Conservation (phyloP, 2,888 invertebrate genomes). For the Mechanitis mazaeus region DNA sequence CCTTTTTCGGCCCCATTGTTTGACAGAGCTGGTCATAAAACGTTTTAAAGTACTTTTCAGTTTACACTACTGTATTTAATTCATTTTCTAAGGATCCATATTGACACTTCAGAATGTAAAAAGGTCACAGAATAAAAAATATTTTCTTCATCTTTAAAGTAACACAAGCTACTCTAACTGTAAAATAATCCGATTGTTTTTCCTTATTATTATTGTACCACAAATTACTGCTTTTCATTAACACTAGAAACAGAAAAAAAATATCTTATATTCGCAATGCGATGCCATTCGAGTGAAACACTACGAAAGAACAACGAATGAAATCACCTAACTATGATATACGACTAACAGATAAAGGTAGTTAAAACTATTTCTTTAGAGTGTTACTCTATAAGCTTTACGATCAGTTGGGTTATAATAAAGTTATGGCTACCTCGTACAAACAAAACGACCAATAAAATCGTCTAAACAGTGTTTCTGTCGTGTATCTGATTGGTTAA, state of each 20-base stretch:
- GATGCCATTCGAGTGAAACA: conserved; percentile 53
- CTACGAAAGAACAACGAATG: conserved; percentile 57
- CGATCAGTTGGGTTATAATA: conserved; percentile 38
- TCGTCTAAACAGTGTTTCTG: conserved; percentile 31
- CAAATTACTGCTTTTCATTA: conserved; percentile 28
- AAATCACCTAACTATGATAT: conserved; percentile 48
- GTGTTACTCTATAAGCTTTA: conserved; percentile 34
- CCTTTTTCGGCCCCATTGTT: conserved; percentile 70
- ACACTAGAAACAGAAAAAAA: conserved; percentile 33
- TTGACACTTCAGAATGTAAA: conserved; percentile 55
- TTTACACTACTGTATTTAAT: conserved; percentile 41
- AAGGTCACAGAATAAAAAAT: conserved; percentile 63
- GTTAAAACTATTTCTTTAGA: conserved; percentile 36
- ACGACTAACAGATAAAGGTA: conserved; percentile 38
- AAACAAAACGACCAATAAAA: conserved; percentile 39
- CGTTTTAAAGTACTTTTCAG: conserved; percentile 44
- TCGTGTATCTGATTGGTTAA: conserved; percentile 37
- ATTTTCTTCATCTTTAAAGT: conserved; percentile 49
- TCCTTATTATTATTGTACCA: conserved; percentile 18
- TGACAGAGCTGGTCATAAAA: conserved; percentile 54
- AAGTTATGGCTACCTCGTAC: conserved; percentile 35
- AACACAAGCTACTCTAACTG: conserved; percentile 40
- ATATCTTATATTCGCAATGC: conserved; percentile 37
- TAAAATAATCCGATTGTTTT: conserved; percentile 30
- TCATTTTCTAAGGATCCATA: conserved; percentile 49